Evolutionary conservation across 2,888 invertebrate species (phyloP).

Genomic region (Petrophora chlorosata): DNA sequence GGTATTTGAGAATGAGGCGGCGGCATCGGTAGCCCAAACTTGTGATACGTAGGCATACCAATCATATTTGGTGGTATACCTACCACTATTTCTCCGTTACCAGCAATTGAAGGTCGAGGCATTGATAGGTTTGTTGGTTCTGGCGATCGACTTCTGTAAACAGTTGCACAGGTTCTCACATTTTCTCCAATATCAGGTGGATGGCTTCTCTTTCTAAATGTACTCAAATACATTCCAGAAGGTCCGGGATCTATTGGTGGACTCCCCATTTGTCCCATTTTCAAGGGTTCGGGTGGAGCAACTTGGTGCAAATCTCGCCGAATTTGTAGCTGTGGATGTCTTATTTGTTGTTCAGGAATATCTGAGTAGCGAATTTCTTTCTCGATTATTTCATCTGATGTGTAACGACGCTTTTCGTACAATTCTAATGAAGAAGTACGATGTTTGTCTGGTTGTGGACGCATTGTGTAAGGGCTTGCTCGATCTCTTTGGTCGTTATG

Average conservation of each 20-base stretch:
- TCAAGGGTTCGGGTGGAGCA: slow-evolving; percentile 65
- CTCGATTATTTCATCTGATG: slow-evolving; percentile 75
- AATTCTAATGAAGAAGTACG: slow-evolving; percentile 64
- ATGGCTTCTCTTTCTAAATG: slow-evolving; percentile 83
- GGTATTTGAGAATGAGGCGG: slow-evolving; percentile 75
- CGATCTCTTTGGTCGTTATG: slow-evolving; percentile 84
- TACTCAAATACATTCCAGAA: slow-evolving; percentile 75
- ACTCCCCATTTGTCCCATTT: slow-evolving; percentile 70
- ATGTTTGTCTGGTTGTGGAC: slow-evolving; percentile 85
- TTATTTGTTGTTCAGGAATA: slow-evolving; percentile 69
- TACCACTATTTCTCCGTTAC: slow-evolving; percentile 63
- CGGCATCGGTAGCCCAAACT: slow-evolving; percentile 76
- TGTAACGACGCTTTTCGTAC: slow-evolving; percentile 74
- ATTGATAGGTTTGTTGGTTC: slow-evolving; percentile 79
- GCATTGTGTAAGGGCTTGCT: slow-evolving; percentile 88
- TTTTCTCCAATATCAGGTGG: slow-evolving; percentile 79
- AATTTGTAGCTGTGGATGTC: slow-evolving; percentile 88
- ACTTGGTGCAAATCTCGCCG: slow-evolving; percentile 89
- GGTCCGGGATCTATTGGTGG: slow-evolving; percentile 75
- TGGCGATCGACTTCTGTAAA: slow-evolving; percentile 74
- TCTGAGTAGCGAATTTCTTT: slow-evolving; percentile 79
- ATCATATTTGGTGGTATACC: slow-evolving; percentile 70
- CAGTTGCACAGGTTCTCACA: slow-evolving; percentile 66
- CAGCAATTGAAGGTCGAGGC: slow-evolving; percentile 68
- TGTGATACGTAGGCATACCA: slow-evolving; percentile 77